Conservation (phyloP, 1,140 invertebrate genomes). For the Polyergus mexicanus region DNA sequence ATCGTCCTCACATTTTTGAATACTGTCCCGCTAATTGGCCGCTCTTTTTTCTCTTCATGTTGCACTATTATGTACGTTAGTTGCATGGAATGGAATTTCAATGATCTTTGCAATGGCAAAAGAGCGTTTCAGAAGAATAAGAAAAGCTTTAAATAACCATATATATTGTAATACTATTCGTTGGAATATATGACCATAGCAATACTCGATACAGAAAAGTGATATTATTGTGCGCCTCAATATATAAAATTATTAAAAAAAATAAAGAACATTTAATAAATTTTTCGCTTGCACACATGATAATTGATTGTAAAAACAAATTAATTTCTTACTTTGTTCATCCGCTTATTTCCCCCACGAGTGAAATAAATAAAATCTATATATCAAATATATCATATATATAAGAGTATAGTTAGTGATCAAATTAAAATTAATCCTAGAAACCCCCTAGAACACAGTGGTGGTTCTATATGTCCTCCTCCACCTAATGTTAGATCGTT, state of each 20-base stretch:
- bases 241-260: not conserved
- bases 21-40: slow-evolving; percentile 44
- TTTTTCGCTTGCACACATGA: not conserved
- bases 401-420: not conserved
- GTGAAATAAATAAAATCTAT: not conserved
- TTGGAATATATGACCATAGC: not conserved
- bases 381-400: not conserved
- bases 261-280: slow-evolving; percentile 4
- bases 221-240: not conserved
- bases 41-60: slow-evolving; percentile 65
- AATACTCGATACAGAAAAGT: not conserved
- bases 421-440: slow-evolving; percentile 2
- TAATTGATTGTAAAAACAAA: not conserved
- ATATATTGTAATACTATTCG: not conserved
- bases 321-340: not conserved
- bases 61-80: slow-evolving; percentile 57
- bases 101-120: slow-evolving; percentile 65
- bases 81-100: slow-evolving; percentile 47
- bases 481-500: slow-evolving; percentile 79
- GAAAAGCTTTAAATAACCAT: not conserved
- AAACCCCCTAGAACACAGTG: slow-evolving; percentile 67
- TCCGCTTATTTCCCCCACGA: slow-evolving; percentile 5
- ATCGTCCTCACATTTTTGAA: slow-evolving; percentile 83
- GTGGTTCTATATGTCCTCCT: slow-evolving; percentile 71
- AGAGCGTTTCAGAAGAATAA: slow-evolving; percentile 63